A percentile compares a stretch with the other conserved stretches of the same genome.
Conservation (phyloP, 2,113 vertebrate species). For the Menidia beryllina region DNA sequence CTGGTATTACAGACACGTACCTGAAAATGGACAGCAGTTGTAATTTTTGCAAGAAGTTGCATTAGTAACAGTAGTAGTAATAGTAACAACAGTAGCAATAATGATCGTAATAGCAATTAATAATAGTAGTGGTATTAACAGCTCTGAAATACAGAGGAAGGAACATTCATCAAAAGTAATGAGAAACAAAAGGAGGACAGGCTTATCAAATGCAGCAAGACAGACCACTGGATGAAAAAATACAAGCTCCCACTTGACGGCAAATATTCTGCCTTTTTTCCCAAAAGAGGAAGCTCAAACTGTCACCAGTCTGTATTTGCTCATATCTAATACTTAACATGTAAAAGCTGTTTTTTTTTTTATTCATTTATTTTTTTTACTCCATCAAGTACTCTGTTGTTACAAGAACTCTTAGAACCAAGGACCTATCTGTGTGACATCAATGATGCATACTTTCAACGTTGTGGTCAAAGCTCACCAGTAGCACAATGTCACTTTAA, state of each 20-base stretch:
- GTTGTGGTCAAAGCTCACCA: conserved; percentile 57
- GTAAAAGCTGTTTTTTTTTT: conserved; percentile 55
- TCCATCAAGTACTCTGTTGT: conserved; percentile 51
- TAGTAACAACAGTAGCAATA: conserved; percentile 81
- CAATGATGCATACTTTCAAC: conserved; percentile 54
- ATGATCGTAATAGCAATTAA: conserved; percentile 81
- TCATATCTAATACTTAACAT: conserved; percentile 63
- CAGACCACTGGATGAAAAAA: conserved; percentile 71
- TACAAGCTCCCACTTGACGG: conserved; percentile 68
- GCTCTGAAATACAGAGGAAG: conserved; percentile 76
- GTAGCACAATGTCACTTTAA: conserved; percentile 53
- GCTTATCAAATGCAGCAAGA: conserved; percentile 74
- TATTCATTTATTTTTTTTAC: conserved; percentile 59
- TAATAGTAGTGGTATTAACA: conserved; percentile 82
- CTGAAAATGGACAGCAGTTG: conserved; percentile 86
- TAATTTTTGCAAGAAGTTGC: conserved; percentile 80
- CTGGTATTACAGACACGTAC: conserved; percentile 83
- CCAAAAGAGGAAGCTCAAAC: conserved; percentile 74
- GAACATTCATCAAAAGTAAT: conserved; percentile 73
- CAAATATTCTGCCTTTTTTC: conserved; percentile 64
- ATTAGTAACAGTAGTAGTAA: conserved; percentile 83
- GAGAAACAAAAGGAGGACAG: conserved; percentile 65
- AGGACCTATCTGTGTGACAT: conserved; percentile 52
- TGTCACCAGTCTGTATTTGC: conserved; percentile 60
- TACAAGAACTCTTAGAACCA: conserved; percentile 50